These are phyloP conservation scores for Galemys pyrenaicus DNA, from an alignment of 2,113 vertebrate species.

Conservation along the genomic window DNA sequence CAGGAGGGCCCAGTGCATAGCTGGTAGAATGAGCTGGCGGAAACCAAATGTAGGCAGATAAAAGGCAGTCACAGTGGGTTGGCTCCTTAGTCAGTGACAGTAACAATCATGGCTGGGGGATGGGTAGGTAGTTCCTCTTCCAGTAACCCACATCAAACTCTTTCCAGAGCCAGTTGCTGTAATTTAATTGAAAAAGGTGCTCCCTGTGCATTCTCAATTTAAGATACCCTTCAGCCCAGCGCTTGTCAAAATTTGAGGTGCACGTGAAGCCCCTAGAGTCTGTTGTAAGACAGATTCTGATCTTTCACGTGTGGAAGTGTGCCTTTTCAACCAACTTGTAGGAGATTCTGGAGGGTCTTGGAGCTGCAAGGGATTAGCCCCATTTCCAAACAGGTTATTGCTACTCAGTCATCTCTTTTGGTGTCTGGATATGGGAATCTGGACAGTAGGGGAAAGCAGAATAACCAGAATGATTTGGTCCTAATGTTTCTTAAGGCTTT, in stretches of 20 bases:
- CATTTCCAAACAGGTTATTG: not conserved
- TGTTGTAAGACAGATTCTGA: not conserved
- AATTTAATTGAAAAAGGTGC: fast-evolving
- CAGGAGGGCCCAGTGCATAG: not conserved
- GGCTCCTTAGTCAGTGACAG: not conserved
- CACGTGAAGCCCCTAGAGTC: not conserved
- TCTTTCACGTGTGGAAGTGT: not conserved
- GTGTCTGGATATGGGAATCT: not conserved
- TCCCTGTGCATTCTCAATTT: not conserved
- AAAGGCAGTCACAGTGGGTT: not conserved
- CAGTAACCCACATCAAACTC: not conserved
- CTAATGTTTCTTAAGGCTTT: not conserved
- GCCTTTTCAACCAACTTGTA: not conserved
- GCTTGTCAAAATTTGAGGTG: not conserved
- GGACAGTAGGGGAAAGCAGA: not conserved
- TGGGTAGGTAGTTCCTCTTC: not conserved
- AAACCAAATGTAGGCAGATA: not conserved
- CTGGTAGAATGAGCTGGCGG: not conserved
- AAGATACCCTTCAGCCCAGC: not conserved
- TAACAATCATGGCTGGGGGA: not conserved
- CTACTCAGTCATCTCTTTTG: not conserved
- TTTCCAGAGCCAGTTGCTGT: not conserved
- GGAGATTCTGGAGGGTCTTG: not conserved
- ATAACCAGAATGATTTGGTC: not conserved
- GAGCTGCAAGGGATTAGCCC: not conserved